Percentiles rank a stretch among this genome's conserved stretches.
Conservation (phyloP, 2,888 invertebrate species). For the Idaea aversata region DNA sequence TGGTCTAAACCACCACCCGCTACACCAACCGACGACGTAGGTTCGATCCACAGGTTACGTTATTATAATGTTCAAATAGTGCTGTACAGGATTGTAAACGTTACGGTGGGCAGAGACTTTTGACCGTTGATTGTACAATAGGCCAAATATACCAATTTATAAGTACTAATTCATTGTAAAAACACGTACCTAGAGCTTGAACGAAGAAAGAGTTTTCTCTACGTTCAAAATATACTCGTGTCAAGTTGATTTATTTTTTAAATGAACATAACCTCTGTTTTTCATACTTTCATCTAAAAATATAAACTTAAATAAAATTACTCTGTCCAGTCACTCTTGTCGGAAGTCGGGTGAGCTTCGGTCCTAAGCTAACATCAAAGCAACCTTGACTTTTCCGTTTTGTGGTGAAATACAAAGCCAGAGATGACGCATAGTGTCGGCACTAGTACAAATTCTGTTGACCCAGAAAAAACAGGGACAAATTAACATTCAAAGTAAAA, state of each 20-base stretch:
- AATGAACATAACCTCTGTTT: not conserved
- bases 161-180: too few relatives aligned
- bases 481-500: not conserved
- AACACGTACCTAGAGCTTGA: too few relatives aligned
- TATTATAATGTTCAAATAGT: too few relatives aligned
- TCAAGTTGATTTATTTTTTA: not conserved
- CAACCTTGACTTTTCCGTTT: slow-evolving; percentile 1
- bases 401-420: not conserved
- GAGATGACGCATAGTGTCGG: not conserved
- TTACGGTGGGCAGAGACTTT: too few relatives aligned
- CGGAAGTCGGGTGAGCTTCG: not conserved
- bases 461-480: not conserved
- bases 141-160: too few relatives aligned
- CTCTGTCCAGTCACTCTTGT: not conserved
- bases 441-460: not conserved
- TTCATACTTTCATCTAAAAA: not conserved
- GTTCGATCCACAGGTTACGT: too few relatives aligned
- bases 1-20: too few relatives aligned
- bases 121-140: too few relatives aligned
- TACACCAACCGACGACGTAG: too few relatives aligned
- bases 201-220: too few relatives aligned
- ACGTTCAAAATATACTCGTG: too few relatives aligned
- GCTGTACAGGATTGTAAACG: too few relatives aligned
- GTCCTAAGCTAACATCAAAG: not conserved
- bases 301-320: not conserved